Evolutionary conservation across 1,140 invertebrate species (phyloP).

Genomic region (Brachystomella parvula): DNA sequence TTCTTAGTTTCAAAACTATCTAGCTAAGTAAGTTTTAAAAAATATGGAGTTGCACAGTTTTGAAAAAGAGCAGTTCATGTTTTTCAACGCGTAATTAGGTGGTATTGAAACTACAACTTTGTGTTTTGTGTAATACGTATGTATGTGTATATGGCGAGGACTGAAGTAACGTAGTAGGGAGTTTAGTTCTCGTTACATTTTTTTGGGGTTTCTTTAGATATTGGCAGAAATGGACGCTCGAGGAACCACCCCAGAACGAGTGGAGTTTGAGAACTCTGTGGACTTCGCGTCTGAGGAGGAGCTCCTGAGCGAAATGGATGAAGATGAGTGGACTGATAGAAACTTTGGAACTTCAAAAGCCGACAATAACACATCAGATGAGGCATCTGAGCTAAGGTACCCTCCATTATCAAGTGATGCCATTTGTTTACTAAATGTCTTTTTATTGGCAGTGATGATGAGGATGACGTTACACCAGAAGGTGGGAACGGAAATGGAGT

Average conservation of each 20-base stretch:
- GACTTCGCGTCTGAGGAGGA: conserved; percentile 54
- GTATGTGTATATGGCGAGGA: background rate
- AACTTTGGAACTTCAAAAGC: conserved; percentile 72
- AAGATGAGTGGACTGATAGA: conserved; percentile 85
- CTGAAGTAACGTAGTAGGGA: background rate
- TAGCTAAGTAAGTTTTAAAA: too few relatives aligned
- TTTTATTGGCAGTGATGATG: conserved; percentile 22
- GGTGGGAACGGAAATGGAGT: conserved; percentile 13
- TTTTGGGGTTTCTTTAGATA: conserved; percentile 22
- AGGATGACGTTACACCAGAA: conserved; percentile 32
- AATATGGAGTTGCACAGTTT: too few relatives aligned
- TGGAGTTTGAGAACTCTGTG: conserved; percentile 64
- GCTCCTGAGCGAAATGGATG: conserved; percentile 70
- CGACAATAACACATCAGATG: conserved; percentile 61
- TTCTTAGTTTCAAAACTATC: too few relatives aligned
- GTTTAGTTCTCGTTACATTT: background rate
- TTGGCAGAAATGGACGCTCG: conserved; percentile 39
- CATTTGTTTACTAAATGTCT: conserved; percentile 1
- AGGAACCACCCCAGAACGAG: conserved; percentile 66
- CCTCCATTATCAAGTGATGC: background rate
- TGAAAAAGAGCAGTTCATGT: too few relatives aligned
- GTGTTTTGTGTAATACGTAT: conserved; percentile 11
- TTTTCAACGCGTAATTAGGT: background rate
- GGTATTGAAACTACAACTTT: too few relatives aligned
- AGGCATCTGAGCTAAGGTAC: conserved; percentile 60